Base-by-base conservation (phyloP, 1,140 invertebrate genomes). In the Matsumurasca onukii region DNA sequence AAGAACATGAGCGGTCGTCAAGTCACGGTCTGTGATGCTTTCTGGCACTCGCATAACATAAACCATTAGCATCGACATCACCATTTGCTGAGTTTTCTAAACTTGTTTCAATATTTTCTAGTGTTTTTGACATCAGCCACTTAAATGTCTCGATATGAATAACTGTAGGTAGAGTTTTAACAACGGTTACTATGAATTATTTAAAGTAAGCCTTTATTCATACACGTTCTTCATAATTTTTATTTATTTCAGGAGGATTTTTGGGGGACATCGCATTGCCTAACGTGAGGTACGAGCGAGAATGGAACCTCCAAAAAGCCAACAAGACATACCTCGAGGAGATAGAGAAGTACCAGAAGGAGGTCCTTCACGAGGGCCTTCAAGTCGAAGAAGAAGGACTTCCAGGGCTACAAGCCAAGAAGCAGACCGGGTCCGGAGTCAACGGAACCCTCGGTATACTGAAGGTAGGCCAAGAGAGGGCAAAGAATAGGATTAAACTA, bases 331-430 rank as follows among this genome's bases (percentile, higher is more conserved):
- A 70, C 29, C 61, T 89, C 75, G 85, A 89, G 77, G 89, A 91
- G 76, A 80, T 91, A 17, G 89, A 91, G 73, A 88, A 88, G 76
- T 84, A 91, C 70, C 90, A 90, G 75, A 89, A 91, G 73, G 90
- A 92, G 78, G 87, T 91, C 3, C 80, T 89, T 31, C 82, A 90
- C 39, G 90, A 92, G 78, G 90, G 90, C 3, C 79, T 92, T 25
- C 90, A 92, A 78, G 87, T 92, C 15, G 90, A 92, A 79, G 90
- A 92, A 74, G 90, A 92, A 79, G 90, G 90, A 25, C 80, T 92
- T 1, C 86, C 87, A 27, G 89, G 90, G 74, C 67, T 76, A 9
- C 71, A 71, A 13, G 73, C 66, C 65, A 72, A 70, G 29, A 67
- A 68, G 29, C 2, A 31, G 27, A 22, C 25, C 13, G n/a, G 31